Evolutionary conservation across 1,140 invertebrate species (phyloP).

Genomic region (Polyergus mexicanus): DNA sequence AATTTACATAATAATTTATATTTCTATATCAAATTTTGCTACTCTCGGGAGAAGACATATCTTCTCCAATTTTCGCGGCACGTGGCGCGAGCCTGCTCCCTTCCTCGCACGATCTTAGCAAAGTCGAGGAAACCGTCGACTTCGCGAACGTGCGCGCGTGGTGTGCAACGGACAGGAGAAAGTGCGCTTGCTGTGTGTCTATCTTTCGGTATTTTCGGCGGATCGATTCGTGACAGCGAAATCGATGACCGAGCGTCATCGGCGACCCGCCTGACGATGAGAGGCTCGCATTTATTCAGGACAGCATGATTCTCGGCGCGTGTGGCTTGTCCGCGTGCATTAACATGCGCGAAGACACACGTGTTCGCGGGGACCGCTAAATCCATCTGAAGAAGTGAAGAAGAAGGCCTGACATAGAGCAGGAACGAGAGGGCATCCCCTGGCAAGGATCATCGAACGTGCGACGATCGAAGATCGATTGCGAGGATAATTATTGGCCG

Average conservation of each 20-base stretch:
- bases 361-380: conserved; percentile 70
- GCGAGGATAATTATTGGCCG: not conserved
- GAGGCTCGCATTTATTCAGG: conserved; percentile 36
- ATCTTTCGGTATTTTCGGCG: conserved; percentile 21
- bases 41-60: not conserved
- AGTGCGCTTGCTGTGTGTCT: conserved; percentile 35
- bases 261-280: conserved; percentile 61
- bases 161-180: conserved; percentile 42
- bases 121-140: conserved; percentile 10
- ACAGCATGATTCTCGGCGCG: conserved; percentile 65
- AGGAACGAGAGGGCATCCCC: not conserved
- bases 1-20: conserved; percentile 36
- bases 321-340: conserved; percentile 60
- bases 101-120: not conserved
- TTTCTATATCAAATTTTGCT: not conserved
- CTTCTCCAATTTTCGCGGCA: not conserved
- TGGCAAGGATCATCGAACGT: conserved; percentile 46
- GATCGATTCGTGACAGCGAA: conserved; percentile 19
- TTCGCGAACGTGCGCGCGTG: conserved; percentile 17
- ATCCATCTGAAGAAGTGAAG: conserved; percentile 25
- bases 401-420: not conserved
- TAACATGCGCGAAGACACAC: conserved; percentile 77
- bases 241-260: conserved; percentile 50
- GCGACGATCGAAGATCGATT: conserved; percentile 7
- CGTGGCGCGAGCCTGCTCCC: not conserved